Conservation (phyloP, 2,113 vertebrate genomes). For the Chrysochloris asiatica region DNA sequence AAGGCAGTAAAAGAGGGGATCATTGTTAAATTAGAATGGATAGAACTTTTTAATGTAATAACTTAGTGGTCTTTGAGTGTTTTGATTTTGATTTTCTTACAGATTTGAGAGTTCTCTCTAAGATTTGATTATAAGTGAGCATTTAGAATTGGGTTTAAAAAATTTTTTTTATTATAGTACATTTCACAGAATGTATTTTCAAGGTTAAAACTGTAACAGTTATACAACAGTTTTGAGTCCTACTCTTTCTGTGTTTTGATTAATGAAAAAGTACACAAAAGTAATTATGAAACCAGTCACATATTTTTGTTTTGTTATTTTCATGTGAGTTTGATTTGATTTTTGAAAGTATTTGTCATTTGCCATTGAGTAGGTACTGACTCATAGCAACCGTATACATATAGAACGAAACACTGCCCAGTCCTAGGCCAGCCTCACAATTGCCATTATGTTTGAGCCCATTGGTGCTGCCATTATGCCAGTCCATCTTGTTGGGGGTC, state of each 20-base stretch:
- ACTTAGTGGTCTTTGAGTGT: neutral
- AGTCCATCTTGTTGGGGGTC: too few species aligned
- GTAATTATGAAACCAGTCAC: constrained; percentile 2
- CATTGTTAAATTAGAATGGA: constrained; percentile 2
- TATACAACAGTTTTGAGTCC: neutral
- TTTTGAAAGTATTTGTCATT: constrained; percentile 10
- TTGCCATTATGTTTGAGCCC: too few species aligned
- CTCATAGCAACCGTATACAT: too few species aligned
- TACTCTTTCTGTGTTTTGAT: neutral
- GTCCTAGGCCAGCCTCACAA: too few species aligned
- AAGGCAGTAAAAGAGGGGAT: constrained; percentile 1
- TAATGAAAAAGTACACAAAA: constrained; percentile 14
- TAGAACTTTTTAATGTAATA: constrained; percentile 30
- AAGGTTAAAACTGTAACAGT: neutral
- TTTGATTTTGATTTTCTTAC: constrained; percentile 53
- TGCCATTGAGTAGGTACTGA: too few species aligned
- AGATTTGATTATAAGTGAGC: constrained; percentile 5
- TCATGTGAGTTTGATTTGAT: neutral
- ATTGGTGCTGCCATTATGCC: too few species aligned
- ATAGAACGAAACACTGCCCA: too few species aligned
- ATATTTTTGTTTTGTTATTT: neutral
- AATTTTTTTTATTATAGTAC: neutral
- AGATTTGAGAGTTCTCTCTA: neutral
- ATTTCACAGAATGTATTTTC: constrained; percentile 44
- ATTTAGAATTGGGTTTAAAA: neutral